Conservation (phyloP, 2,113 vertebrate genomes). For the Platysteira castanea region DNA sequence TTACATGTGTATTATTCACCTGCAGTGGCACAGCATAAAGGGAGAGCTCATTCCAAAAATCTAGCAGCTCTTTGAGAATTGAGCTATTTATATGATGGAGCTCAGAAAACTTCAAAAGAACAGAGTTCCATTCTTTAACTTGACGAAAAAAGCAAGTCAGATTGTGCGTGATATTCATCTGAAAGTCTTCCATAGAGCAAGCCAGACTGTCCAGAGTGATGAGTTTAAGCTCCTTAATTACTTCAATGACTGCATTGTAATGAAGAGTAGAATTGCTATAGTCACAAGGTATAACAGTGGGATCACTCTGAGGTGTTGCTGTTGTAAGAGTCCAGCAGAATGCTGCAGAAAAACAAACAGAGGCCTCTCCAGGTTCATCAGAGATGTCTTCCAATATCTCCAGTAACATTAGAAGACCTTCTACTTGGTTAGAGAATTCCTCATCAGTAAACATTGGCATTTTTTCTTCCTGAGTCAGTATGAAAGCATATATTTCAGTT, state of each 20-base stretch:
- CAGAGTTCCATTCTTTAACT: constrained; percentile 55
- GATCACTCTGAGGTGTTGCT: background rate
- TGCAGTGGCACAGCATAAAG: background rate
- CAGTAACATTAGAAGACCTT: constrained; percentile 10
- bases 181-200: constrained; percentile 31
- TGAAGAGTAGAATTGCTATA: background rate
- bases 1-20: background rate
- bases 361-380: background rate
- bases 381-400: background rate
- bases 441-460: constrained; percentile 34
- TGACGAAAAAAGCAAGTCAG: constrained; percentile 51
- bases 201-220: background rate
- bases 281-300: background rate
- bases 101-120: constrained; percentile 49
- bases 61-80: background rate
- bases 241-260: background rate
- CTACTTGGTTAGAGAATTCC: constrained; percentile 40
- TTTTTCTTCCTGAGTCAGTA: constrained; percentile 46
- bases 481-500: constrained; percentile 48
- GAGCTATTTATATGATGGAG: background rate
- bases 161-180: background rate
- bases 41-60: constrained; percentile 55
- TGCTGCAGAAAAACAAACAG: constrained; percentile 24
- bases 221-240: constrained; percentile 47
- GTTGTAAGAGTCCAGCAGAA: constrained; percentile 46